Base-by-base conservation (phyloP, 2,113 vertebrate genomes). In the Lontra canadensis region DNA sequence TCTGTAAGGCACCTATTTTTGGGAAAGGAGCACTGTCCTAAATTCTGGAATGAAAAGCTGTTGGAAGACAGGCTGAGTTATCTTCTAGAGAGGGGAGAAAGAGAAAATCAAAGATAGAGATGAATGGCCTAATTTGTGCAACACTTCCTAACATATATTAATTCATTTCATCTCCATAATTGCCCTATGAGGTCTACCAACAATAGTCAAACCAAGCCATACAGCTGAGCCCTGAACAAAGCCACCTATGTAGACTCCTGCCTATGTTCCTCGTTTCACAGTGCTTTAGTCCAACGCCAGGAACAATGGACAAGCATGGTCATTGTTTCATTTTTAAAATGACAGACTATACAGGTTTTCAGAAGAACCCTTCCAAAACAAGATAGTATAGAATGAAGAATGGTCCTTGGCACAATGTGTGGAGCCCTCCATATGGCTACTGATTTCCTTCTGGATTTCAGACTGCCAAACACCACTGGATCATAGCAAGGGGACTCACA, bases 401-500 rank as follows among this genome's bases (percentile, higher is more conserved):
- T 4, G 18, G 59, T 31, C 65, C 26, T 87, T 26, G 23, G 47
- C 31, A 44, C 10, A n/a, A 15, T 0, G 1, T 81, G 44, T 34
- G 18, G 29, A 34, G 34, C 25, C 13, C 55, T 76, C 59, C 49
- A 59, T 6, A 59, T 25, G 21, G 89, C 6, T 31, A 20, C 3
- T 25, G 47, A 78, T 52, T 91, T 71, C 14, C 9, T 88, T 78
- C 73, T 87, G 94, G 49, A 84, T 92, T 92, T 92, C 90, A 65
- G 57, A 31, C 34, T 79, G 31, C 29, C 90, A 20, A 57, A 87
- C 36, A 90, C 34, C 49, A 94, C 11, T 57, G 59, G 14, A 25
- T 83, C 42, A 63, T 10, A 90, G 29, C 25, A 42, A 63, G 21
- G 71, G 47, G 76, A 18, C 61, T 57, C 39, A 88, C 0, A 71